These are phyloP conservation scores for Acinonyx jubatus DNA, from an alignment of 2,113 vertebrate genomes.

Conservation along the genomic window DNA sequence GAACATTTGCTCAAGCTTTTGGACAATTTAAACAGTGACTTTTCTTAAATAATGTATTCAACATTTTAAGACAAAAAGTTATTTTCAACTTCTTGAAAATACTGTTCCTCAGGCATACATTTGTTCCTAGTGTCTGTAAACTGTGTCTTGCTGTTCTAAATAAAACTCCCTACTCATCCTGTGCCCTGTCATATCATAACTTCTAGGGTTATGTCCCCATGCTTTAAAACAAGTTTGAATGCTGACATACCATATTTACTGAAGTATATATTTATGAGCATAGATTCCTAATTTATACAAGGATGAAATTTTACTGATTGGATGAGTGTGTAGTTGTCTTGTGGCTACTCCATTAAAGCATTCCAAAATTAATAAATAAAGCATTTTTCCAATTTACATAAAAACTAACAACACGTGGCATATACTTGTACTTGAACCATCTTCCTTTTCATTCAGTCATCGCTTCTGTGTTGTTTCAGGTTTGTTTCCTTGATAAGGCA, in stretches of 20 bases:
- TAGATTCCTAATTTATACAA: not conserved
- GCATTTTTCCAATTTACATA: not conserved
- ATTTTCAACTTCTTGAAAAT: not conserved
- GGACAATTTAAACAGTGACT: not conserved
- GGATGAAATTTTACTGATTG: not conserved
- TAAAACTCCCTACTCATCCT: not conserved
- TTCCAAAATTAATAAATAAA: not conserved
- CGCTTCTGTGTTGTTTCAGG: not conserved
- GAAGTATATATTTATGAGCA: not conserved
- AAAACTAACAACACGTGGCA: not conserved
- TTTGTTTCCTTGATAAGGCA: not conserved
- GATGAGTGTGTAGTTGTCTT: not conserved
- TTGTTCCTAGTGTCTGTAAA: not conserved
- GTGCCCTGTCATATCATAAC: not conserved
- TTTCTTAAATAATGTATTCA: not conserved
- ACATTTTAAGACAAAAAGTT: not conserved
- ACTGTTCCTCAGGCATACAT: not conserved
- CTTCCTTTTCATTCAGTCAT: not conserved
- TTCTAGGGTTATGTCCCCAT: not conserved
- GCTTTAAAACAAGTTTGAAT: not conserved
- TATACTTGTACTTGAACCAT: not conserved
- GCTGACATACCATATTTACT: not conserved
- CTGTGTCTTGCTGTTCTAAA: not conserved
- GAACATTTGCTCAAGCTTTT: not conserved
- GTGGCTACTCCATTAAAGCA: not conserved